Evolutionary conservation across 35 echinoderm and acorn worm species (phyloP).

Genomic region (Apostichopus parvimensis): DNA sequence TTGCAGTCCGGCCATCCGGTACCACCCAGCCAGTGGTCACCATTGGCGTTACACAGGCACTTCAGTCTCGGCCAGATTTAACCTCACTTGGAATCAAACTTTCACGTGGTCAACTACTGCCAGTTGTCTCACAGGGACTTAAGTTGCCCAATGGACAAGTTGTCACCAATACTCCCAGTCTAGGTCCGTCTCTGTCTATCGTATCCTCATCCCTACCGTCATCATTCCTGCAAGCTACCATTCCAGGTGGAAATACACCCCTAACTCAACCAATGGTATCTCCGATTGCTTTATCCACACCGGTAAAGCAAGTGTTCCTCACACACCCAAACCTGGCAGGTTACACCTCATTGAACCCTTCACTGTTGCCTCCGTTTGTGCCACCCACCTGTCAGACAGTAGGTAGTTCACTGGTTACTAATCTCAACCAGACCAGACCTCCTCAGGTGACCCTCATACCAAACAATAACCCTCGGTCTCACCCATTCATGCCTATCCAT

Average conservation of each 20-base stretch:
- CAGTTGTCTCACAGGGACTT: constrained; percentile 14
- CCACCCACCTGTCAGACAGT: neutral
- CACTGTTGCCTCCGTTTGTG: constrained; percentile 7
- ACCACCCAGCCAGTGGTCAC: constrained; percentile 68
- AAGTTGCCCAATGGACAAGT: constrained; percentile 33
- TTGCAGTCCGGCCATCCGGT: constrained; percentile 33
- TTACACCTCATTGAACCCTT: constrained; percentile 15
- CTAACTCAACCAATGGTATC: constrained; percentile 13
- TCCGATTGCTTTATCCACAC: constrained; percentile 19
- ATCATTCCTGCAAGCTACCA: constrained; percentile 42
- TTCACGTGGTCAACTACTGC: neutral
- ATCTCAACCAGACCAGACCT: constrained; percentile 1
- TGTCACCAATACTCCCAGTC: neutral
- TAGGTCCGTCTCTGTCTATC: constrained; percentile 24
- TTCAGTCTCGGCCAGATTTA: constrained; percentile 48
- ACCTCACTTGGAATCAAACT: constrained; percentile 22
- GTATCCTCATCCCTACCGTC: constrained; percentile 23
- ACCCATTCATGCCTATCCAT: neutral
- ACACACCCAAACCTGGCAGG: constrained; percentile 14
- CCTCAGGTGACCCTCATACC: neutral
- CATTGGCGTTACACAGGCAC: constrained; percentile 58
- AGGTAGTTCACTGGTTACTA: constrained; percentile 16
- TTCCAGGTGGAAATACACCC: constrained; percentile 12
- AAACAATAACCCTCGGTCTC: neutral
- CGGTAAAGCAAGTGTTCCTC: constrained; percentile 46